Evolutionary conservation across 1,140 invertebrate genomes (phyloP).

Genomic region (Melanaphis sacchari): DNA sequence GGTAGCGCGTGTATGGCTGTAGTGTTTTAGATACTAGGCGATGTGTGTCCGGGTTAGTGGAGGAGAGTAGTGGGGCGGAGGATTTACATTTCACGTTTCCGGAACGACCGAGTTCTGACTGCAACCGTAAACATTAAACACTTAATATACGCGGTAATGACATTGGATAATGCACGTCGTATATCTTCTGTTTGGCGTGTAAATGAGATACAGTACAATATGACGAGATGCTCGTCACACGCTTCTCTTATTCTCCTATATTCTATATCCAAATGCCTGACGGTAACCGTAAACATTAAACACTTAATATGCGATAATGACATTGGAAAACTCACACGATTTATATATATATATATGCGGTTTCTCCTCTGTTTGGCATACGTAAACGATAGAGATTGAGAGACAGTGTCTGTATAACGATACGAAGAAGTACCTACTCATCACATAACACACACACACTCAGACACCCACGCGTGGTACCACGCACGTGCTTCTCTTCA

Average conservation of each 20-base stretch:
- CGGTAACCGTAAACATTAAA: background rate
- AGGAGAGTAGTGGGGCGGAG: no score
- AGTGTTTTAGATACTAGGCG: background rate
- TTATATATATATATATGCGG: background rate
- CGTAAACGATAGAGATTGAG: background rate
- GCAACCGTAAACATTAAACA: background rate
- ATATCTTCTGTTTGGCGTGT: background rate
- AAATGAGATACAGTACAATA: background rate
- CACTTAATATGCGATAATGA: background rate
- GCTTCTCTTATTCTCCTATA: no score
- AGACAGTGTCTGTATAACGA: background rate
- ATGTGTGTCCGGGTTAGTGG: no score
- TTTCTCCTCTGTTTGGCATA: background rate
- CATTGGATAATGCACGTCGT: background rate
- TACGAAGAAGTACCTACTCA: background rate
- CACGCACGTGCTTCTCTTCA: background rate
- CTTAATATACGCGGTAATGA: background rate
- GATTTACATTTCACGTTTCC: background rate
- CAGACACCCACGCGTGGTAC: background rate
- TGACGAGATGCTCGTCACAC: background rate
- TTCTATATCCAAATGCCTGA: background rate
- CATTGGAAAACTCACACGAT: background rate
- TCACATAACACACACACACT: background rate
- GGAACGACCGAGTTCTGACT: background rate
- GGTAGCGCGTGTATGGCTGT: background rate